Percentiles rank a stretch among this genome's conserved stretches.
These are phyloP conservation scores for Loris lydekkerianus DNA, from an alignment of 2,797 vertebrate species.

Conservation along the genomic window DNA sequence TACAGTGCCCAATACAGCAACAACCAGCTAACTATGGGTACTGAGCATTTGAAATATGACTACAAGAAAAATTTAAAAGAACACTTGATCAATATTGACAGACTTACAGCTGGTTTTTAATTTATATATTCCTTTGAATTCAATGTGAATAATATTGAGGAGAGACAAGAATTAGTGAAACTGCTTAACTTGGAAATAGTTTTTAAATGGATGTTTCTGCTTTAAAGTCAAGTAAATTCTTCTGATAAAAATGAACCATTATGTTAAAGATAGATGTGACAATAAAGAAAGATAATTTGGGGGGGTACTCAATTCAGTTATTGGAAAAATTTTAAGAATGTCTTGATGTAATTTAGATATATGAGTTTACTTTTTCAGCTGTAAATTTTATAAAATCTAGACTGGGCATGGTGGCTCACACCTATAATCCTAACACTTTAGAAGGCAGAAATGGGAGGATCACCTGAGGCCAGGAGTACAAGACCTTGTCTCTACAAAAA, in stretches of 20 bases:
- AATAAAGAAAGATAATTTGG: neutral
- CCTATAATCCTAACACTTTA: neutral
- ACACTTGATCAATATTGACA: neutral
- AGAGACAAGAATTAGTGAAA: neutral
- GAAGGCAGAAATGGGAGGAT: too few relatives aligned
- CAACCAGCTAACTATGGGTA: neutral
- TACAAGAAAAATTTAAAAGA: neutral
- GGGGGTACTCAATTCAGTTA: neutral
- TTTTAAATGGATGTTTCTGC: neutral
- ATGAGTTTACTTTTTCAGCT: neutral
- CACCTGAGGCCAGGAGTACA: too few relatives aligned
- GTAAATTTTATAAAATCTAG: neutral
- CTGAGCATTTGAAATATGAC: neutral
- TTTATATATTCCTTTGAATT: neutral
- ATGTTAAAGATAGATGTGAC: neutral
- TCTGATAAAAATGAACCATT: neutral
- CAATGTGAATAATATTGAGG: neutral
- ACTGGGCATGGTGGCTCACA: neutral
- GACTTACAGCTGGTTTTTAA: neutral
- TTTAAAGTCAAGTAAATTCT: slow-evolving; percentile 20
- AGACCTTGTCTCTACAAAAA: too few relatives aligned
- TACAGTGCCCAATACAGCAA: accelerated
- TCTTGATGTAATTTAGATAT: neutral
- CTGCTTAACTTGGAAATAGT: neutral
- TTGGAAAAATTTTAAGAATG: neutral